Percentiles rank a stretch among this genome's conserved stretches.
Evolutionary conservation across 1,140 invertebrate species (phyloP).

Genomic region (Coptotermes formosanus): DNA sequence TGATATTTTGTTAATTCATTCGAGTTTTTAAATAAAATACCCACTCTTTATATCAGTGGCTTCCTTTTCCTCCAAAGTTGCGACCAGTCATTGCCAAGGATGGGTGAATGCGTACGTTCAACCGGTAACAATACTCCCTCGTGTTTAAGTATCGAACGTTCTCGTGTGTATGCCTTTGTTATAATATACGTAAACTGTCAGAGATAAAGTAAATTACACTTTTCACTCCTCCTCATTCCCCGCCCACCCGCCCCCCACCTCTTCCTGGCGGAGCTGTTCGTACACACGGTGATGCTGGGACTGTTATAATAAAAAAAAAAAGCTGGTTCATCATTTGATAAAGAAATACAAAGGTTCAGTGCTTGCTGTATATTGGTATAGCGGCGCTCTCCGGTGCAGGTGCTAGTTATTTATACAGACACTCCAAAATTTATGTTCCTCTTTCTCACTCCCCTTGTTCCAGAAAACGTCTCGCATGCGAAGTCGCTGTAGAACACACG

Average conservation of each 20-base stretch:
- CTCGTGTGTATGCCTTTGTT: slow-evolving; percentile 3
- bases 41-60: neutral
- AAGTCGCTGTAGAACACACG: neutral
- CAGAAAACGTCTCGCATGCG: slow-evolving; percentile 9
- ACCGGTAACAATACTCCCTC: neutral
- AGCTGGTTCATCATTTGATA: slow-evolving; percentile 21
- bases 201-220: slow-evolving; percentile 26
- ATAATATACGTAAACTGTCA: slow-evolving; percentile 16
- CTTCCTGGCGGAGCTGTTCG: neutral
- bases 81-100: neutral
- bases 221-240: neutral
- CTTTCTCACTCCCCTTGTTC: slow-evolving; percentile 33
- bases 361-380: neutral
- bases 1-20: neutral
- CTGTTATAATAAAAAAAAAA: slow-evolving; percentile 20
- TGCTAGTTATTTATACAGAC: slow-evolving; percentile 30
- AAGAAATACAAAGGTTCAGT: slow-evolving; percentile 22
- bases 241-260: neutral
- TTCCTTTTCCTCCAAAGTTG: neutral
- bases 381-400: neutral
- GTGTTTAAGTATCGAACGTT: neutral
- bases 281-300: slow-evolving; percentile 3
- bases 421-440: slow-evolving; percentile 31
- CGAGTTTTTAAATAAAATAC: neutral
- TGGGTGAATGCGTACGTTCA: neutral